Percentiles rank a stretch among this genome's conserved stretches.
Conservation (phyloP, 2,797 vertebrate species). For the Heliangelus exortis region DNA sequence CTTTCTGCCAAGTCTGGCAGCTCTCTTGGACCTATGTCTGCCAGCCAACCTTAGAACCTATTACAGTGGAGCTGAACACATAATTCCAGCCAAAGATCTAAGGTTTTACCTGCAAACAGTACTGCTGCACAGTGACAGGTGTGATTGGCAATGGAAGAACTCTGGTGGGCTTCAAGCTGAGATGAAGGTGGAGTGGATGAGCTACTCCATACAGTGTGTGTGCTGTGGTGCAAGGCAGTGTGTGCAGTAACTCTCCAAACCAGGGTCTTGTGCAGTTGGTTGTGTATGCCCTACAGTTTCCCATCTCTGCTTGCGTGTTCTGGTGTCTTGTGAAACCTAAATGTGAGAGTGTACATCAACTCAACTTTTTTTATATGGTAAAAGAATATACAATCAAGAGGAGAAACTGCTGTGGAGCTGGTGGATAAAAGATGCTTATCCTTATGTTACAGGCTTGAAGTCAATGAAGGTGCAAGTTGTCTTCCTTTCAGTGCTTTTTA, state of each 20-base stretch:
- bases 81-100: background rate
- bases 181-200: background rate
- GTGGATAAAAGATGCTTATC: background rate
- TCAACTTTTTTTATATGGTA: background rate
- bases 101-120: background rate
- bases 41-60: background rate
- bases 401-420: background rate
- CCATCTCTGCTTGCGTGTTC: background rate
- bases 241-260: no score
- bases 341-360: background rate
- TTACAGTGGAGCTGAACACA: background rate
- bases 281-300: no score
- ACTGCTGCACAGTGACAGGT: background rate
- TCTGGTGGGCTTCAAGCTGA: background rate
- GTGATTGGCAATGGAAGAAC: background rate
- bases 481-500: background rate
- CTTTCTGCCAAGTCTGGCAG: background rate
- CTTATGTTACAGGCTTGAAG: background rate
- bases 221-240: background rate
- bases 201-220: accelerated
- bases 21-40: background rate
- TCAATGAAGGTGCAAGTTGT: background rate
- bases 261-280: no score
- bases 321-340: background rate
- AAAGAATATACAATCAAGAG: background rate